phyloP scores from a whole-genome alignment of 1,140 invertebrate genomes.

The Coptotermes formosanus region DNA sequence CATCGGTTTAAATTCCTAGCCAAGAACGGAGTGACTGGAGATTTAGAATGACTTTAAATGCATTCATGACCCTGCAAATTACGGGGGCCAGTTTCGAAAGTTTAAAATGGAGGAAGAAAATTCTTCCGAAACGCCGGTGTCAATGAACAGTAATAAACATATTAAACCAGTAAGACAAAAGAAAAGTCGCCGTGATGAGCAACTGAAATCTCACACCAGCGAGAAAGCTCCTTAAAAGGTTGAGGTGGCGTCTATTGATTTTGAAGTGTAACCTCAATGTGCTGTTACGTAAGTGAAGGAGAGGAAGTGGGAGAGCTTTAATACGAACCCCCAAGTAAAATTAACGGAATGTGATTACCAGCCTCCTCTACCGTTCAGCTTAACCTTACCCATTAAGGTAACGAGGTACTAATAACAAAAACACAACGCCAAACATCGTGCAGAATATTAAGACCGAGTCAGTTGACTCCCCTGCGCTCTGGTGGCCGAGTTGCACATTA shows the following conservation, averaged over 20 bases:
- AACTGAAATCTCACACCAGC: too few relatives aligned
- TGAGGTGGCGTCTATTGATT: not conserved
- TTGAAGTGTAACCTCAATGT: not conserved
- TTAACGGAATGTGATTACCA: not conserved
- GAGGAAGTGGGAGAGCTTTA: not conserved
- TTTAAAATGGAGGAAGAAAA: too few relatives aligned
- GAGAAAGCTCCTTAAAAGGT: too few relatives aligned
- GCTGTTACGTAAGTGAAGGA: not conserved
- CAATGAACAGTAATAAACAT: too few relatives aligned
- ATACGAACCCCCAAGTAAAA: not conserved
- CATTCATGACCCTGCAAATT: too few relatives aligned
- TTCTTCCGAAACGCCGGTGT: too few relatives aligned
- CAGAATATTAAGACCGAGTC: not conserved
- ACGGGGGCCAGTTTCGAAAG: too few relatives aligned
- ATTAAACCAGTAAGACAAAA: too few relatives aligned
- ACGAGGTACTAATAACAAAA: constrained; percentile 16
- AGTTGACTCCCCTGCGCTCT: not conserved
- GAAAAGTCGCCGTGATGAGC: too few relatives aligned
- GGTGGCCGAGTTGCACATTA: constrained; percentile 9
- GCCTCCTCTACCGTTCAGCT: not conserved
- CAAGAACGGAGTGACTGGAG: too few relatives aligned
- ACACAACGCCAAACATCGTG: not conserved
- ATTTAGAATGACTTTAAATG: too few relatives aligned
- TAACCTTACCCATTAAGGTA: not conserved
- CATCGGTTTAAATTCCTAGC: too few relatives aligned